phyloP scores from a whole-genome alignment of 2,113 vertebrate genomes.

The Cricetomys ansorgei region DNA sequence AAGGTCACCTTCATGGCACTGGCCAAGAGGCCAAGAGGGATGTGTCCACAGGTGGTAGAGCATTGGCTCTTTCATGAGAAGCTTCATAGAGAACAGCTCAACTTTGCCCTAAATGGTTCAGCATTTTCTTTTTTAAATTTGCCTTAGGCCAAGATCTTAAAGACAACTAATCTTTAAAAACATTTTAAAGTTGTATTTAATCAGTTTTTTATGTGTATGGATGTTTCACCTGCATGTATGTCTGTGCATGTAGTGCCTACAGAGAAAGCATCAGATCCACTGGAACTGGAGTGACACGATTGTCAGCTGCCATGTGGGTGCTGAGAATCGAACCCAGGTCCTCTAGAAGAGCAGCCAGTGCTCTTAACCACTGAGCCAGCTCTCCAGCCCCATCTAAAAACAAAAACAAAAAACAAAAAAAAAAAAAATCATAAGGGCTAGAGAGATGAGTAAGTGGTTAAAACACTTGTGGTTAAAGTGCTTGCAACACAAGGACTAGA shows the following conservation, averaged over 20 bases:
- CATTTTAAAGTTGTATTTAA: not conserved
- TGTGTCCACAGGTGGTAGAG: rapidly evolving
- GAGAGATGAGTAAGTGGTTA: not conserved
- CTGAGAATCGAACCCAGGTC: not conserved
- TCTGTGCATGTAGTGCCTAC: not conserved
- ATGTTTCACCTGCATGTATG: not conserved
- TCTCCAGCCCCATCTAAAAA: not conserved
- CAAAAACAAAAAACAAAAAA: no score
- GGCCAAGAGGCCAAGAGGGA: not conserved
- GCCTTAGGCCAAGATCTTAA: not conserved
- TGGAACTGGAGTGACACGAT: not conserved
- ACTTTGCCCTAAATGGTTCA: not conserved
- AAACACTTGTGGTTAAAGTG: not conserved
- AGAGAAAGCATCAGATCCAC: not conserved
- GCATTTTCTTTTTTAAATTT: not conserved
- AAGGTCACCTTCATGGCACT: not conserved
- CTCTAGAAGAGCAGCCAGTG: not conserved
- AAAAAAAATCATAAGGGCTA: not conserved
- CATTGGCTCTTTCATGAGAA: not conserved
- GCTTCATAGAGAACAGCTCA: not conserved
- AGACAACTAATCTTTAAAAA: not conserved
- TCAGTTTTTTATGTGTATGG: not conserved
- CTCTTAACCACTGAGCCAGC: not conserved
- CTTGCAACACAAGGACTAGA: not conserved
- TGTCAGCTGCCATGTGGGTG: not conserved